Conservation (phyloP, 1,140 invertebrate species). For the Homarus americanus region DNA sequence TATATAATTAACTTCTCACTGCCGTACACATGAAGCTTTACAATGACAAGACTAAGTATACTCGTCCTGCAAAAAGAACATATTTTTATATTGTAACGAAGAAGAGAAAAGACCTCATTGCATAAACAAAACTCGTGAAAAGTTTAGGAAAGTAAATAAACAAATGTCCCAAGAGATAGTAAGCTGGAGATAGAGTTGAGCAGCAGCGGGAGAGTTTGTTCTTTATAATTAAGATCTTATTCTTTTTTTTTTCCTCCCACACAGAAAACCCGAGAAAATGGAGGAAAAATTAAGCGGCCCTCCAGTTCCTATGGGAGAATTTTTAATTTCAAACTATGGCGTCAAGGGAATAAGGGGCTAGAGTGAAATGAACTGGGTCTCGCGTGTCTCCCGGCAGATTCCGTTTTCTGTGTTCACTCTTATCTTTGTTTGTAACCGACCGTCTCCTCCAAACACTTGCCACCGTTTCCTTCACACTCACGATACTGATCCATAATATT, state of each 20-base stretch:
- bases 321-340: constrained; percentile 73
- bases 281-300: constrained; percentile 72
- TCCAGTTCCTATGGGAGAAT: constrained; percentile 69
- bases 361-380: constrained; percentile 71
- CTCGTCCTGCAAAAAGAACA: constrained; percentile 6
- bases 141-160: constrained; percentile 66
- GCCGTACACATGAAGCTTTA: too few relatives aligned
- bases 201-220: constrained; percentile 55
- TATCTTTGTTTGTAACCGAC: not conserved
- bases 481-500: not conserved
- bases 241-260: constrained; percentile 41
- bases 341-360: constrained; percentile 55
- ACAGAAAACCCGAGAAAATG: constrained; percentile 63
- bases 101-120: constrained; percentile 16
- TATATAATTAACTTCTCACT: too few relatives aligned
- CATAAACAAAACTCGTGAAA: constrained; percentile 62
- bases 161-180: constrained; percentile 44
- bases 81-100: constrained; percentile 17
- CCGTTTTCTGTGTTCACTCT: not conserved
- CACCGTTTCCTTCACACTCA: too few relatives aligned
- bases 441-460: not conserved
- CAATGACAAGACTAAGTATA: not conserved
- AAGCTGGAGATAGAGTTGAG: constrained; percentile 55
- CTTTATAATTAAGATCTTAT: constrained; percentile 67
- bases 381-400: constrained; percentile 33